A percentile compares a stretch with the other conserved stretches of the same genome.
These are phyloP conservation scores for Dendrolimus houi DNA, from an alignment of 2,888 invertebrate species.

Conservation along the genomic window DNA sequence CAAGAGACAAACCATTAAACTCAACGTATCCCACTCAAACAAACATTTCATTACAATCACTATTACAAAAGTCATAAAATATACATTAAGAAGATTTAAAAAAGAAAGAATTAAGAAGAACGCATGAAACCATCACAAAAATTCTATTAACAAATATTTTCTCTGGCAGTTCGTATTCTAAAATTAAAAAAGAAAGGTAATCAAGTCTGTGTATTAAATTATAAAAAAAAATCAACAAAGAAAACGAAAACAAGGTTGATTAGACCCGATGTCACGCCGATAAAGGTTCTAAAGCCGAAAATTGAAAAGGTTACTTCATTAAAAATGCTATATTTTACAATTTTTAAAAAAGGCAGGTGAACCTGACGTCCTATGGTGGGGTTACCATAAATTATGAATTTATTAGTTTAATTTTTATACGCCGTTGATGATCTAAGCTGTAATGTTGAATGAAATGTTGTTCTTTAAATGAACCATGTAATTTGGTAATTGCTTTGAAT, in stretches of 20 bases:
- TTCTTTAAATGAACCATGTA: neutral
- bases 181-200: conserved; percentile 61
- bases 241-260: conserved; percentile 54
- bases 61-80: neutral
- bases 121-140: conserved; percentile 38
- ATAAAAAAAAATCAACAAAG: conserved; percentile 31
- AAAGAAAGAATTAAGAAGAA: conserved; percentile 12
- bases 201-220: conserved; percentile 43
- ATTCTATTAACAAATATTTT: conserved; percentile 52
- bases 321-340: conserved; percentile 72
- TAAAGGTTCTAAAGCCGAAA: conserved; percentile 67
- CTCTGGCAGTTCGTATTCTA: conserved; percentile 24
- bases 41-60: neutral
- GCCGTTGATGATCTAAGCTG: neutral
- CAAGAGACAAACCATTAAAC: neutral
- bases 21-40: neutral
- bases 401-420: neutral
- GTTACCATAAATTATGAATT: conserved; percentile 32
- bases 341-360: conserved; percentile 69
- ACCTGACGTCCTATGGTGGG: conserved; percentile 41
- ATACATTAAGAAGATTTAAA: neutral
- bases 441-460: neutral
- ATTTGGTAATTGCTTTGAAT: neutral
- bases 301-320: conserved; percentile 73
- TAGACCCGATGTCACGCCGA: conserved; percentile 73